phyloP scores from a whole-genome alignment of 2,888 invertebrate species.

The Tenthredo scrophulariae region DNA sequence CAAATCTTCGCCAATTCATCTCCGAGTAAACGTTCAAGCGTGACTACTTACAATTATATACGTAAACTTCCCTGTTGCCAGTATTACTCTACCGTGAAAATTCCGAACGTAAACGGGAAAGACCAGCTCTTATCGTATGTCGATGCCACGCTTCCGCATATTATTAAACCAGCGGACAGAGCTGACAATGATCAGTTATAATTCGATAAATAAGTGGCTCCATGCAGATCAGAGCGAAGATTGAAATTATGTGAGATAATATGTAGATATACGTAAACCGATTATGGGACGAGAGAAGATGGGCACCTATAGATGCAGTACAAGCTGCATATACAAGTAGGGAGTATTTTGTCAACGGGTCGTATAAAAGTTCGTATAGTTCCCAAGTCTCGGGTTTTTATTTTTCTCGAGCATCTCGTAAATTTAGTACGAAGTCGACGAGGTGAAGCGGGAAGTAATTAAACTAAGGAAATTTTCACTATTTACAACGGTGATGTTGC shows the following conservation, averaged over 20 bases:
- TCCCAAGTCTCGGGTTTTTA: neutral
- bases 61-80: neutral
- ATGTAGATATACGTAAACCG: neutral
- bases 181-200: neutral
- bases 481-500: conserved; percentile 34
- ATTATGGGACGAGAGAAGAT: neutral
- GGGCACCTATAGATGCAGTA: neutral
- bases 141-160: conserved; percentile 8
- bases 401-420: conserved; percentile 3
- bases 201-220: neutral
- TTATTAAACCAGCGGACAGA: neutral
- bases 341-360: conserved; percentile 43
- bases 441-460: conserved; percentile 46
- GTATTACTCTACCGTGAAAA: neutral
- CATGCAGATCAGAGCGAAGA: neutral
- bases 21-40: conserved; percentile 9
- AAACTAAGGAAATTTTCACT: conserved; percentile 27
- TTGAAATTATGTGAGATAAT: neutral
- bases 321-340: neutral
- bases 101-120: neutral
- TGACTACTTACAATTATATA: conserved; percentile 5
- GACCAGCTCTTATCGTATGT: conserved; percentile 8
- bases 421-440: conserved; percentile 42
- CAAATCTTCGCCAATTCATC: conserved; percentile 13
- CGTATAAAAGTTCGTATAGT: conserved; percentile 44